phyloP scores from a whole-genome alignment of 2,797 vertebrate genomes.

The Cossypha caffra region DNA sequence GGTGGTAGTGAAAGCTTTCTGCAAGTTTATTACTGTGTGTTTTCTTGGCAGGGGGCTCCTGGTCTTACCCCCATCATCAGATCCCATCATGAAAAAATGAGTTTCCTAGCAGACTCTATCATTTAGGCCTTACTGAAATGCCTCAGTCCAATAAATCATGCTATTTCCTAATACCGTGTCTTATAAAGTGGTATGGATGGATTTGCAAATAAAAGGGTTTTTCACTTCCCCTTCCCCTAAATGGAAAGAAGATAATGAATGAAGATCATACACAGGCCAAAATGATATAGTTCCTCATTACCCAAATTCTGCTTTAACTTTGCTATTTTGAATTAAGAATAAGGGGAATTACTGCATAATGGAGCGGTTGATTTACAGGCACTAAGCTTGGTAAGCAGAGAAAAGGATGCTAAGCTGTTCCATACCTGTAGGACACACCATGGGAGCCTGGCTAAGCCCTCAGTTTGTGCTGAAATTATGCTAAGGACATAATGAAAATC shows the following conservation, averaged over 20 bases:
- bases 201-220: conserved; percentile 25
- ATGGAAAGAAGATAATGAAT: conserved; percentile 51
- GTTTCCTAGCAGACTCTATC: conserved; percentile 45
- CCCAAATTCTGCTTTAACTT: conserved; percentile 11
- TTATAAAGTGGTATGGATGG: conserved; percentile 67
- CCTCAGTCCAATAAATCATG: conserved; percentile 70
- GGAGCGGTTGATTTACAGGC: conserved; percentile 46
- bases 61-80: conserved; percentile 45
- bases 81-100: conserved; percentile 18
- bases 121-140: conserved; percentile 56
- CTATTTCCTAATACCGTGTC: conserved; percentile 53
- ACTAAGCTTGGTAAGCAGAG: conserved; percentile 24
- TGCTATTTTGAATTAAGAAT: conserved; percentile 53
- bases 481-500: conserved; percentile 28
- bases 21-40: conserved; percentile 35
- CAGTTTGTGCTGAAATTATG: conserved; percentile 20
- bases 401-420: conserved; percentile 57
- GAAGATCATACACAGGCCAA: conserved; percentile 26
- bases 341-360: conserved; percentile 40
- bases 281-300: conserved; percentile 26
- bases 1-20: conserved; percentile 30
- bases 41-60: conserved; percentile 49
- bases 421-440: conserved; percentile 53
- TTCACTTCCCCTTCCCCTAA: neutral
- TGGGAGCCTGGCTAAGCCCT: conserved; percentile 54